phyloP scores from a whole-genome alignment of 2,888 invertebrate species.

The Melitaea athalia region DNA sequence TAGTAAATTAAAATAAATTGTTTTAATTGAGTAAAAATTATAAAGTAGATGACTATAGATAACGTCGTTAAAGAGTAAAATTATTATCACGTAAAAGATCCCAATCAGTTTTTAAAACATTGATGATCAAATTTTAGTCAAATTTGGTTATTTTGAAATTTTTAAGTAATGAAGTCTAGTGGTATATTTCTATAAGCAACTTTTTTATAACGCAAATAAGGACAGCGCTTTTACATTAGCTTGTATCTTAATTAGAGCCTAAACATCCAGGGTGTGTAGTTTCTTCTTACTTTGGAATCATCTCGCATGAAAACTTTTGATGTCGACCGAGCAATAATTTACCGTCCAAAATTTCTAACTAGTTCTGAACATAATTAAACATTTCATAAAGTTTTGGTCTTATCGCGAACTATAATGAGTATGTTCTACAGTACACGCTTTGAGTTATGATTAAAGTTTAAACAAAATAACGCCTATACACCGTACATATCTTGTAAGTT shows the following conservation, averaged over 20 bases:
- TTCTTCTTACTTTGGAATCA: slow-evolving; percentile 26
- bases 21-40: too few species aligned
- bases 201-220: too few species aligned
- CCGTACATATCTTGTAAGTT: slow-evolving; percentile 7
- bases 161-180: too few species aligned
- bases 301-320: slow-evolving; percentile 35
- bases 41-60: too few species aligned
- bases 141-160: too few species aligned
- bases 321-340: slow-evolving; percentile 37
- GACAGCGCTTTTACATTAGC: neutral
- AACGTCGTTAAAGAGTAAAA: too few species aligned
- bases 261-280: slow-evolving; percentile 8
- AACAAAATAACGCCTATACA: slow-evolving; percentile 25
- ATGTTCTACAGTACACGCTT: slow-evolving; percentile 26
- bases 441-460: slow-evolving; percentile 32
- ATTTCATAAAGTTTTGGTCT: slow-evolving; percentile 33
- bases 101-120: too few species aligned
- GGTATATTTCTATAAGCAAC: too few species aligned
- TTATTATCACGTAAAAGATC: too few species aligned
- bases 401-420: slow-evolving; percentile 36
- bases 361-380: slow-evolving; percentile 39
- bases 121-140: too few species aligned
- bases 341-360: slow-evolving; percentile 34
- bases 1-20: too few species aligned
- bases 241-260: neutral